phyloP scores from a whole-genome alignment of 1,140 invertebrate genomes.

The Daktulosphaira vitifoliae region DNA sequence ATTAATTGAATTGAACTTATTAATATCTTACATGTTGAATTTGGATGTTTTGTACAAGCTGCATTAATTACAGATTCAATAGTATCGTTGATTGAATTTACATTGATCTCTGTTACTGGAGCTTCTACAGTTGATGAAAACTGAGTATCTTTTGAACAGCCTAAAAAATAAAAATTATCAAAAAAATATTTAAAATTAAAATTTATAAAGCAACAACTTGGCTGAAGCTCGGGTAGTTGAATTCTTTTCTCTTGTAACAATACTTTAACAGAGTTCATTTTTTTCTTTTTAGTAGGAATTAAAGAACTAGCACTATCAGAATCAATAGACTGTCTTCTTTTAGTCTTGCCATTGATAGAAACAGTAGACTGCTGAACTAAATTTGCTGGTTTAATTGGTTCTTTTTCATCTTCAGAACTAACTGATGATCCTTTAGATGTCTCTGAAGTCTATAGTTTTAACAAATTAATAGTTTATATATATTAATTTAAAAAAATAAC shows the following conservation, averaged over 20 bases:
- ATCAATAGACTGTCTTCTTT: conserved; percentile 27
- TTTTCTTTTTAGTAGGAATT: conserved; percentile 41
- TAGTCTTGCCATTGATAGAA: conserved; percentile 9
- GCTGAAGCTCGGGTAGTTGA: conserved; percentile 1
- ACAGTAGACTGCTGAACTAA: background rate
- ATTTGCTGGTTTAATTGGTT: background rate
- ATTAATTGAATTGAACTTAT: no score
- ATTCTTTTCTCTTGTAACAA: conserved; percentile 39
- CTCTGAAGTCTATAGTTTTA: conserved; percentile 11
- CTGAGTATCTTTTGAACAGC: conserved; percentile 26
- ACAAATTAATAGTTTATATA: no score
- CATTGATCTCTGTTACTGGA: conserved; percentile 1
- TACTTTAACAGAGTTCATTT: conserved; percentile 37
- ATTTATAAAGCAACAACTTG: conserved; percentile 13
- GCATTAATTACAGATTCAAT: conserved; percentile 44
- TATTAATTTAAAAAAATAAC: no score
- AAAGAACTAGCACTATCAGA: conserved; percentile 30
- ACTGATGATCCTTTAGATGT: background rate
- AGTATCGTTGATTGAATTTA: conserved; percentile 39
- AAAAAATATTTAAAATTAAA: background rate
- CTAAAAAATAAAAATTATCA: no score
- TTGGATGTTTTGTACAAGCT: conserved; percentile 28
- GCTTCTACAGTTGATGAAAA: background rate
- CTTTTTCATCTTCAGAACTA: conserved; percentile 16
- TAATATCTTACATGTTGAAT: conserved; percentile 36